Evolutionary conservation across 2,797 vertebrate genomes (phyloP).

Genomic region (Ficedula albicollis): DNA sequence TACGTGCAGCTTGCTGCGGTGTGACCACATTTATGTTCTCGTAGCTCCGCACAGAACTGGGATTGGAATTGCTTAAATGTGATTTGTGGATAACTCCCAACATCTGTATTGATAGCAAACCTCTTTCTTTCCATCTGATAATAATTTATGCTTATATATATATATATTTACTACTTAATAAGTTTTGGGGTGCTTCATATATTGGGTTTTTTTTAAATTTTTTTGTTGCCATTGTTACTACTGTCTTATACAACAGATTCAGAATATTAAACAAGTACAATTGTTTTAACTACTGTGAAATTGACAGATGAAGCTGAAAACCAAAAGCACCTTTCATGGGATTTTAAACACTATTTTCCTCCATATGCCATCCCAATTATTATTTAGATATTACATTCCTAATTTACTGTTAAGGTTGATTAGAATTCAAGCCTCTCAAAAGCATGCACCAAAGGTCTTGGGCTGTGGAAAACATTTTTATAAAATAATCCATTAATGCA

Average conservation of each 20-base stretch:
- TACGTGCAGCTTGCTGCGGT: not conserved
- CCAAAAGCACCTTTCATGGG: conserved; percentile 86
- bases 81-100: not conserved
- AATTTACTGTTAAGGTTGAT: conserved; percentile 99
- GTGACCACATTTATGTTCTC: not conserved
- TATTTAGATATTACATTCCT: conserved; percentile 98
- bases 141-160: not conserved
- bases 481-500: conserved; percentile 99
- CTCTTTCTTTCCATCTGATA: not conserved
- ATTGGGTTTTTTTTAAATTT: not conserved
- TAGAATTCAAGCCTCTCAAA: conserved; percentile 99
- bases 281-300: conserved; percentile 87
- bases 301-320: conserved; percentile 86
- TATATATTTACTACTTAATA: not conserved
- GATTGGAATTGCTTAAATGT: not conserved
- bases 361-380: conserved; percentile 91
- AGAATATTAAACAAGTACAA: conserved; percentile 84
- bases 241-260: conserved; percentile 71
- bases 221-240: conserved; percentile 48
- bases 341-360: conserved; percentile 90
- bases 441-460: conserved; percentile 97
- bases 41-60: not conserved
- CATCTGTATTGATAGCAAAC: not conserved
- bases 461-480: conserved; percentile 99
- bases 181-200: not conserved